These are phyloP conservation scores for Vanessa cardui DNA, from an alignment of 2,888 invertebrate genomes.

Conservation along the genomic window DNA sequence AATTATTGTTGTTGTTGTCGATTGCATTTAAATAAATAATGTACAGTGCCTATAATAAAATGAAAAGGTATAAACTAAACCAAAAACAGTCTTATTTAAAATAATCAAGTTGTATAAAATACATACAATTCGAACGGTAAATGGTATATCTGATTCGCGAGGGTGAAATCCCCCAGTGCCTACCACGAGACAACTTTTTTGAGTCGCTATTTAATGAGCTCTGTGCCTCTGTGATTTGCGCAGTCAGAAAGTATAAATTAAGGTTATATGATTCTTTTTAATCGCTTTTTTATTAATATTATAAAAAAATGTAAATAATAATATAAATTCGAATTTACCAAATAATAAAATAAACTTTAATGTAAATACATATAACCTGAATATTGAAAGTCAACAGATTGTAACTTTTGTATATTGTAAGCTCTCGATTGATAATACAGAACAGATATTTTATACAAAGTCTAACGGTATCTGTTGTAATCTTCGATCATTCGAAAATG, in stretches of 20 bases:
- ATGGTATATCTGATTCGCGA: slow-evolving; percentile 54
- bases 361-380: no score
- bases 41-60: background rate
- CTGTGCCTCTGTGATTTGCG: slow-evolving; percentile 63
- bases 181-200: slow-evolving; percentile 62
- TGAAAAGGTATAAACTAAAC: background rate
- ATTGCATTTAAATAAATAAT: no score
- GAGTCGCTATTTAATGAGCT: slow-evolving; percentile 75
- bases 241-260: slow-evolving; percentile 56
- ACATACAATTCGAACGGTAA: slow-evolving; percentile 42
- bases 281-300: slow-evolving; percentile 24
- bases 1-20: no score
- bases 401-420: no score
- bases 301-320: no score
- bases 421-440: no score
- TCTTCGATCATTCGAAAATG: no score
- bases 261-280: slow-evolving; percentile 44
- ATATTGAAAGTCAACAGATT: no score
- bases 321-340: no score
- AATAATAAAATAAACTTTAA: no score
- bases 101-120: slow-evolving; percentile 8
- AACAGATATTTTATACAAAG: no score
- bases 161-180: slow-evolving; percentile 53
- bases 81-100: background rate
- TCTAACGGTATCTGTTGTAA: no score